A percentile compares a stretch with the other conserved stretches of the same genome.
Conservation (phyloP, 2,113 vertebrate genomes). For the Rhinichthys klamathensis region DNA sequence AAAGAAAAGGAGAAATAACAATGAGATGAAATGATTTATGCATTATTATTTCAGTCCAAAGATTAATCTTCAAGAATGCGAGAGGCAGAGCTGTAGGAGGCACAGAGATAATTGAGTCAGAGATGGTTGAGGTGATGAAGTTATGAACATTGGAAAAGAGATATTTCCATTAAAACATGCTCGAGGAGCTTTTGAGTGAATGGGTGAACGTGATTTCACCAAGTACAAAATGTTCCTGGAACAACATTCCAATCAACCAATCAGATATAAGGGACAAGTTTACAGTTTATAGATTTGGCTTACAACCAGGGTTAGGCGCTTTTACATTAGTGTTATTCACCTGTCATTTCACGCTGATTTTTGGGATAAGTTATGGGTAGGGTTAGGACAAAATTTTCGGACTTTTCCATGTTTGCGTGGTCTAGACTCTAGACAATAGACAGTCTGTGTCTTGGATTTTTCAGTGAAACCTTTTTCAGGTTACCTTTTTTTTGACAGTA, state of each 20-base stretch:
- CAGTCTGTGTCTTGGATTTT: not conserved
- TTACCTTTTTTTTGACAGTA: not conserved
- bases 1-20: not conserved
- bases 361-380: no score
- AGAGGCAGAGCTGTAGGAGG: slow-evolving; percentile 25
- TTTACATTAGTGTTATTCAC: no score
- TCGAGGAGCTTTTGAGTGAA: not conserved
- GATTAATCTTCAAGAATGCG: slow-evolving; percentile 6
- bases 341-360: no score
- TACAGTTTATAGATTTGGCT: no score
- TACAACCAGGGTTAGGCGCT: no score
- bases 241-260: no score
- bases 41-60: slow-evolving; percentile 7
- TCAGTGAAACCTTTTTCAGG: not conserved
- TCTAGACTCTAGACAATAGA: not conserved
- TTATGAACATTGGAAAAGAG: not conserved
- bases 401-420: not conserved
- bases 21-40: slow-evolving; percentile 25
- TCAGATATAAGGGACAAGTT: no score
- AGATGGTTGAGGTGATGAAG: slow-evolving; percentile 9
- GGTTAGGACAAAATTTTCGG: no score
- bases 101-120: slow-evolving; percentile 2
- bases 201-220: not conserved
- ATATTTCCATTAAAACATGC: not conserved
- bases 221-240: no score